These are phyloP conservation scores for Clarias macrocephalus DNA, from an alignment of 2,113 vertebrate genomes.

Conservation along the genomic window DNA sequence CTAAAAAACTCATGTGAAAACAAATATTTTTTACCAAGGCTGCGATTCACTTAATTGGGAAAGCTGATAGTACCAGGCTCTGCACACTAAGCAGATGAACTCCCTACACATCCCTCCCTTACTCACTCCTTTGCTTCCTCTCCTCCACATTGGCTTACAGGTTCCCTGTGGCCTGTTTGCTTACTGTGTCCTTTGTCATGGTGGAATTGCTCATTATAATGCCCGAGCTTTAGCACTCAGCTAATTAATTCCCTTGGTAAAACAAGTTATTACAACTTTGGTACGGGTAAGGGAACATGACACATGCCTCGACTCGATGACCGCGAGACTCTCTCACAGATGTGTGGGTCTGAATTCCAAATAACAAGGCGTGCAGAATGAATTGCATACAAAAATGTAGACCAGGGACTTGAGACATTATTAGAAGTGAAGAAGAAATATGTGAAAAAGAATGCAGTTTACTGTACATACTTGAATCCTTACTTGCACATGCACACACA, in stretches of 20 bases:
- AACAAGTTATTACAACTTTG: slow-evolving; percentile 44
- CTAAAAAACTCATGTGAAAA: slow-evolving; percentile 6
- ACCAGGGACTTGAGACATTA: slow-evolving; percentile 4
- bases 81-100: slow-evolving; percentile 19
- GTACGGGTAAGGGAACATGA: slow-evolving; percentile 37
- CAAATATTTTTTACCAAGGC: slow-evolving; percentile 20
- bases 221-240: slow-evolving; percentile 40
- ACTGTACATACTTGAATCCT: background rate
- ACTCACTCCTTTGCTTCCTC: slow-evolving; percentile 6
- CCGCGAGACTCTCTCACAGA: background rate
- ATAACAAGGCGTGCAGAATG: background rate
- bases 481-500: background rate
- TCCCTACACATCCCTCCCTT: background rate
- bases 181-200: slow-evolving; percentile 34
- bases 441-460: background rate
- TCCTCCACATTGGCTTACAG: slow-evolving; percentile 37
- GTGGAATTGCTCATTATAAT: slow-evolving; percentile 46
- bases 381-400: slow-evolving; percentile 12
- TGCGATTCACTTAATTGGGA: slow-evolving; percentile 36
- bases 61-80: slow-evolving; percentile 6
- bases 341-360: slow-evolving; percentile 19
- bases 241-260: slow-evolving; percentile 55
- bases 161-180: slow-evolving; percentile 38
- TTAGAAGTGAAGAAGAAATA: background rate
- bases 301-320: slow-evolving; percentile 1